Conservation (phyloP, 2,113 vertebrate species). For the Sialia sialis region DNA sequence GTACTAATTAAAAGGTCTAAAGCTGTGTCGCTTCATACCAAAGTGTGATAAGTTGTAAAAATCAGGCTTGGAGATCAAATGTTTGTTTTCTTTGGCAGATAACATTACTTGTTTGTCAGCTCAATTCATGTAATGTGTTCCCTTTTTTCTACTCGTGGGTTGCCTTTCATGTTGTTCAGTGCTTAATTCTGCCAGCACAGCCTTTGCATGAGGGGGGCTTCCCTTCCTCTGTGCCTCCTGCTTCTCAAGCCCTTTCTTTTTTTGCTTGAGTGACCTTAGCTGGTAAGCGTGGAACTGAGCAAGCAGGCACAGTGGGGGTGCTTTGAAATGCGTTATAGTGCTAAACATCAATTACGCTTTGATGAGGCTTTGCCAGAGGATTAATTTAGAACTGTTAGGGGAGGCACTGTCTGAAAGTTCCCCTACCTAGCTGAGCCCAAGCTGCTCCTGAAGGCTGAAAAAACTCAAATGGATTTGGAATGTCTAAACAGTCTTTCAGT, state of each 20-base stretch:
- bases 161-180: not conserved
- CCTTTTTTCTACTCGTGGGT: not conserved
- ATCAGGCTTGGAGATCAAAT: not conserved
- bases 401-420: not conserved
- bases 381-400: not conserved
- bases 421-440: not conserved
- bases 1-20: not conserved
- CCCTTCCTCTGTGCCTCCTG: not conserved
- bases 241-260: not conserved
- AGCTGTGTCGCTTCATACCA: not conserved
- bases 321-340: not conserved
- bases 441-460: not conserved
- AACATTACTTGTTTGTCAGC: not conserved
- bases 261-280: not conserved
- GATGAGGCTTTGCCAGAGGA: not conserved
- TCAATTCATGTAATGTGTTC: not conserved
- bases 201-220: not conserved
- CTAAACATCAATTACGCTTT: not conserved
- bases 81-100: not conserved
- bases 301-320: not conserved
- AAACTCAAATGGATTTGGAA: not conserved
- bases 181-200: not conserved
- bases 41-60: not conserved
- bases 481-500: not conserved
- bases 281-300: not conserved